A percentile compares a stretch with the other conserved stretches of the same genome.
These are phyloP conservation scores for Oceanodroma tethys DNA, from an alignment of 2,113 vertebrate genomes.

Conservation along the genomic window DNA sequence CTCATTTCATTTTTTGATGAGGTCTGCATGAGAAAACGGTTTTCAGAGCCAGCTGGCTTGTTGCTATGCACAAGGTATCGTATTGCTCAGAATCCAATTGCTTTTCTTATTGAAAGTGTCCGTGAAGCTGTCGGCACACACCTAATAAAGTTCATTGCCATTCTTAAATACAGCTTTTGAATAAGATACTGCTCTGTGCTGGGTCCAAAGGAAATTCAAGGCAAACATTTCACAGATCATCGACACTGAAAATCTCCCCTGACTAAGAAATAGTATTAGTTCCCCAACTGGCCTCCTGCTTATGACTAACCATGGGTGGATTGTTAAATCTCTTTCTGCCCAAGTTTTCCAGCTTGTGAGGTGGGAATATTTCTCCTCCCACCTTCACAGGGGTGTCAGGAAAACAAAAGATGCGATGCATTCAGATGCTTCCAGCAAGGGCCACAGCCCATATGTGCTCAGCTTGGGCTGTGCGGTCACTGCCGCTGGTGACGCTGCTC, in stretches of 20 bases:
- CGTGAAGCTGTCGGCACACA: background rate
- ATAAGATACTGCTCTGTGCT: background rate
- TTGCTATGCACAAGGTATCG: slow-evolving; percentile 42
- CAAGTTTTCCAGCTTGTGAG: background rate
- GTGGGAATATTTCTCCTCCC: background rate
- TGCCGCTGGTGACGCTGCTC: background rate
- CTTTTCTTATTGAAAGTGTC: slow-evolving; percentile 18
- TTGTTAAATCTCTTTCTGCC: background rate
- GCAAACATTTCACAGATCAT: slow-evolving; percentile 44
- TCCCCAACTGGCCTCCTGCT: background rate
- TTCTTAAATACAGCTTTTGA: slow-evolving; percentile 25
- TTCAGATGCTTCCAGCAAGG: background rate
- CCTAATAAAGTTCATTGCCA: slow-evolving; percentile 43
- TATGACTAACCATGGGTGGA: background rate
- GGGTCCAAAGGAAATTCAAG: slow-evolving; percentile 32
- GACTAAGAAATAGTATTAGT: background rate
- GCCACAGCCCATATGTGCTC: background rate
- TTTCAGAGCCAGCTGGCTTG: slow-evolving; percentile 40
- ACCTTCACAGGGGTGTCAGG: background rate
- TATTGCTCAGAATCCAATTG: background rate
- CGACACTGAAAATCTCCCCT: background rate
- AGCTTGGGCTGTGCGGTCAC: background rate
- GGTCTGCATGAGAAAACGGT: slow-evolving; percentile 4
- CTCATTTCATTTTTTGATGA: slow-evolving; percentile 60
- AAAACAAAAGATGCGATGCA: background rate